A percentile compares a stretch with the other conserved stretches of the same genome.
These are phyloP conservation scores for Scatophagus argus DNA, from an alignment of 2,113 vertebrate genomes.

Conservation along the genomic window DNA sequence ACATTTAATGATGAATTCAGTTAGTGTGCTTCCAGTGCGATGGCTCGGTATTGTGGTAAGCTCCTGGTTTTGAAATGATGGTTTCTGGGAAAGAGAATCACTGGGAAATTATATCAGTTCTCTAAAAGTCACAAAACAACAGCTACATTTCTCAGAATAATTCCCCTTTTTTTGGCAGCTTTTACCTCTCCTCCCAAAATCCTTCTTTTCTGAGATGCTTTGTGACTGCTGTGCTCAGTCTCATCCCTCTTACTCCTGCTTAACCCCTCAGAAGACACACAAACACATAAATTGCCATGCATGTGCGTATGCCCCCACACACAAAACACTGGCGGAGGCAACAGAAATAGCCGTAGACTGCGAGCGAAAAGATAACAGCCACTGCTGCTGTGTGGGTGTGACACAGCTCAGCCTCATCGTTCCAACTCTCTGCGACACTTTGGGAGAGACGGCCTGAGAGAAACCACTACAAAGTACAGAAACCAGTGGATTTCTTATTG, in stretches of 20 bases:
- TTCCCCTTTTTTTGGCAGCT: conserved; percentile 24
- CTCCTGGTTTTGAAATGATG: conserved; percentile 15
- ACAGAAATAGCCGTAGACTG: conserved; percentile 66
- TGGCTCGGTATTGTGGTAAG: not conserved
- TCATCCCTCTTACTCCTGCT: conserved; percentile 47
- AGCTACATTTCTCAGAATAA: conserved; percentile 46
- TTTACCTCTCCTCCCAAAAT: conserved; percentile 48
- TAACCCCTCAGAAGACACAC: conserved; percentile 35
- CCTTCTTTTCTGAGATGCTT: conserved; percentile 56
- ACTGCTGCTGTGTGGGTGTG: conserved; percentile 71
- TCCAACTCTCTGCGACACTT: conserved; percentile 50
- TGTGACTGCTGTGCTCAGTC: conserved; percentile 37
- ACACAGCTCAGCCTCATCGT: conserved; percentile 55
- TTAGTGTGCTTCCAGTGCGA: not conserved
- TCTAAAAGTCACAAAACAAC: conserved; percentile 26
- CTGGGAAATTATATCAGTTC: not conserved
- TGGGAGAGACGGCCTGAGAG: conserved; percentile 43
- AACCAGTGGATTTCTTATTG: conserved; percentile 51
- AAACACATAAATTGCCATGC: conserved; percentile 20
- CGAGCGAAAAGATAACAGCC: conserved; percentile 70
- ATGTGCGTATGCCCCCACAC: conserved; percentile 1
- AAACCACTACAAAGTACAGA: conserved; percentile 57
- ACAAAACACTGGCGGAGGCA: conserved; percentile 45
- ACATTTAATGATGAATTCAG: conserved; percentile 19
- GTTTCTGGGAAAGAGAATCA: not conserved